Evolutionary conservation across 1,140 invertebrate species (phyloP).

Genomic region (Cydia splendana): DNA sequence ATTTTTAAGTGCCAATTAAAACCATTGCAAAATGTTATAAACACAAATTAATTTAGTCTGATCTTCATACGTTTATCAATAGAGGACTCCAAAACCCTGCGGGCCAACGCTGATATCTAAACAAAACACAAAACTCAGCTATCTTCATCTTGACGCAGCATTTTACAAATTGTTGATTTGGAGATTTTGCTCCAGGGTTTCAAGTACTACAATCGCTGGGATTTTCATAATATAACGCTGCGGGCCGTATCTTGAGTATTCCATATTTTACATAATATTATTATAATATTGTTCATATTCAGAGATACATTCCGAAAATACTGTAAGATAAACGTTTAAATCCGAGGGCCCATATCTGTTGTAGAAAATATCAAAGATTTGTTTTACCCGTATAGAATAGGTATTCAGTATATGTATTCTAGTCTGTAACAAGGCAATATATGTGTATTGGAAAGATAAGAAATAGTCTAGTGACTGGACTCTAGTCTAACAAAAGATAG

Average conservation of each 20-base stretch:
- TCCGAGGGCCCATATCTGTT: not conserved
- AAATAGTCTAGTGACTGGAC: not conserved
- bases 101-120: not conserved
- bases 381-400: not conserved
- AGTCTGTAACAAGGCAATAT: not conserved
- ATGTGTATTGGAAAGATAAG: not conserved
- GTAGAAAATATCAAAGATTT: not conserved
- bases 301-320: conserved; percentile 6
- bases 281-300: not conserved
- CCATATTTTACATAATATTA: conserved; percentile 4
- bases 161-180: conserved; percentile 26
- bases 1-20: no score
- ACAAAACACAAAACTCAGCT: not conserved
- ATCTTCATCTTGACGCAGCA: not conserved
- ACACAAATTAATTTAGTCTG: not conserved
- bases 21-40: no score
- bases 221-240: conserved; percentile 32
- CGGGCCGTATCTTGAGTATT: conserved; percentile 13
- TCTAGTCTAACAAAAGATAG: not conserved
- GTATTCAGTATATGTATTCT: not conserved
- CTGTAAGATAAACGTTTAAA: not conserved
- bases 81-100: not conserved
- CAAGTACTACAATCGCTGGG: conserved; percentile 20
- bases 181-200: conserved; percentile 7
- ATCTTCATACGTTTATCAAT: not conserved